Evolutionary conservation across 2,888 invertebrate species (phyloP), one percentile per base, ranked within the genome.

Genomic region (Eutolmus rufibarbis): DNA sequence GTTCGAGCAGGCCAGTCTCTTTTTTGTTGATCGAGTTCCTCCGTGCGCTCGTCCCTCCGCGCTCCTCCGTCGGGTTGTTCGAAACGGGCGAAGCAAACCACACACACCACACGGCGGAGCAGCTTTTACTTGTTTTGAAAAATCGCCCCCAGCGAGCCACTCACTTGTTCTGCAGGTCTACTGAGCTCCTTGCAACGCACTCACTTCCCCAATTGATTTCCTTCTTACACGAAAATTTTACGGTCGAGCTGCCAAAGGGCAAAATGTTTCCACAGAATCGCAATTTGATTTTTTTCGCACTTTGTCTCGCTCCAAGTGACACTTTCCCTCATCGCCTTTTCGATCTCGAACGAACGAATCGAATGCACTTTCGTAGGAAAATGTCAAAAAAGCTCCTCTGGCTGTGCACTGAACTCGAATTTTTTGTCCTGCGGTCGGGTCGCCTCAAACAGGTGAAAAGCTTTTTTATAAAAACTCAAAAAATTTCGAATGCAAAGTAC

Each of bases 231-330:
- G 8, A 51, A 79, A 79, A 79, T 79, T 79, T 79, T 51, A 79
- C 51, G 28, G 34, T 28, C 51, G 56, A 31, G n/a, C 31, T 56
- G 79, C 79, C 40, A 51, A 79, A 79, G 31, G 12, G 51, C 51
- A 79, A 51, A 79, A 46, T 79, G 51, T 51, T 28, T 28, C 23
- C 28, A 51, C 79, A 46, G n/a, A 79, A 79, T 79, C 79, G 79
- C 79, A 79, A 79, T 79, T 51, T 79, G 51, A 51, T 14, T 28
- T 79, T 46, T 79, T 51, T 79, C 79, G 51, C 79, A 79, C 79
- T 51, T 46, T 79, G 46, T 79, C 79, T 79, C 51, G 79, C 79
- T 79, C 79, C 51, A 51, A 79, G 31, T 79, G 79, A 79, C 79
- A 79, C 79, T 79, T 79, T 79, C 79, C 51, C 79, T 51, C 79